Base-by-base conservation (phyloP, 2,797 vertebrate genomes). In the Enteromius trimaculatus region DNA sequence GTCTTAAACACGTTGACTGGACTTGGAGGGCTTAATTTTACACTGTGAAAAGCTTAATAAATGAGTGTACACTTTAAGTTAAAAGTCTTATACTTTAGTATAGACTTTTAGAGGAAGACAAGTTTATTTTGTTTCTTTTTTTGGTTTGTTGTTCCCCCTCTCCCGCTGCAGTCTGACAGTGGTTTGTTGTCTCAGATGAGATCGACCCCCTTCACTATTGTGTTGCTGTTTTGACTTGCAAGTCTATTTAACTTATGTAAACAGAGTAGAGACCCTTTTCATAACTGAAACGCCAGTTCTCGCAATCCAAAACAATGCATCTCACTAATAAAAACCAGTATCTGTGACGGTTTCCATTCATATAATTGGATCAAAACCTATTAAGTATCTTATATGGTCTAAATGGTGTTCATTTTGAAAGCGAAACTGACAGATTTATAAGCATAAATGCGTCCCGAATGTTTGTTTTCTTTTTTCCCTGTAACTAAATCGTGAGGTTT, bases 201-300 rank as follows among this genome's bases (percentile, higher is more conserved):
- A 44, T 37, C 6, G 39, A 77, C 81, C 65, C 37, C 79, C 65
- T 9, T 47, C 29, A 3, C 75, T 42, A 83, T 83, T 83, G 81
- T 83, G 23, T 53, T 55, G 60, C 66, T 82, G 47, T 76, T 82
- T 76, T 75, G 70, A 76, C 80, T 76, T 47, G 72, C 37, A 49
- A 77, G 64, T 82, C 70, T 51, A 26, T 82, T 82, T 75, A 76
- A 65, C 80, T 82, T 68, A 10, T 55, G 80, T 68, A 82, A 82
- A 77, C 75, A 71, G 13, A 55, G 47, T n/a, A 68, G 23, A 58
- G 6, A 34, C 64, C 64, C 51, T 47, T 76, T 44, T 60, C 14
- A 58, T 42, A 4, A 81, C 62, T 7, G 13, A 81, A 58, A 60
- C 26, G 2, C 3, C 26, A 8, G 23, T 77, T 44, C 14, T 77